Percentiles rank a stretch among this genome's conserved stretches.
These are phyloP conservation scores for Caerostris darwini DNA, from an alignment of 1,140 invertebrate genomes.

Conservation along the genomic window DNA sequence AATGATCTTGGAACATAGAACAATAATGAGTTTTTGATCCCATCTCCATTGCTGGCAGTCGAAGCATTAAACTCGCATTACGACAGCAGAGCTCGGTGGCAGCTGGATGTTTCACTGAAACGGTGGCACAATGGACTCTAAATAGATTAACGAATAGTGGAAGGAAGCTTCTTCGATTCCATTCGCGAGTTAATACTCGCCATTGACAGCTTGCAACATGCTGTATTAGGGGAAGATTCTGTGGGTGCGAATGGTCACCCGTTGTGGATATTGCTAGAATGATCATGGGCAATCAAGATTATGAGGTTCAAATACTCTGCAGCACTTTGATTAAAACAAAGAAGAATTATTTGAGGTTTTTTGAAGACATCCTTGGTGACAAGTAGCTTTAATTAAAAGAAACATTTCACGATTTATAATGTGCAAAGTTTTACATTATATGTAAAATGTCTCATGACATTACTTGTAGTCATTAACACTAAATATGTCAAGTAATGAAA, in stretches of 20 bases:
- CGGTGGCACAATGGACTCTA: neutral
- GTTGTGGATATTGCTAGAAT: no score
- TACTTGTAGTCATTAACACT: no score
- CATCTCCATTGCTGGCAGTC: neutral
- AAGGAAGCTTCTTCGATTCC: constrained; percentile 5
- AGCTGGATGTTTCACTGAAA: constrained; percentile 28
- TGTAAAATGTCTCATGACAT: no score
- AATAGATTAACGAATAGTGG: constrained; percentile 10
- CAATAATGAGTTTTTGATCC: constrained; percentile 62
- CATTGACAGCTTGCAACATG: constrained; percentile 1
- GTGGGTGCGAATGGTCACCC: neutral
- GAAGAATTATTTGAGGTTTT: no score
- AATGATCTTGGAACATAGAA: neutral
- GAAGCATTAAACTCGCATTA: constrained; percentile 51
- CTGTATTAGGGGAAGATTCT: neutral
- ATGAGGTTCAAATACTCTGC: no score
- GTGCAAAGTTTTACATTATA: no score
- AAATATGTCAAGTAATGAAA: no score
- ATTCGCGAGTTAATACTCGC: neutral
- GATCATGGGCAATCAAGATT: no score
- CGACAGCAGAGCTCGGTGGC: neutral
- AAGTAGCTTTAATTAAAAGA: no score
- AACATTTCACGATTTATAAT: no score
- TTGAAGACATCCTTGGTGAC: no score
- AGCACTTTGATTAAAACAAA: no score